phyloP scores from a whole-genome alignment of 2,113 vertebrate genomes.

The Xyrauchen texanus region DNA sequence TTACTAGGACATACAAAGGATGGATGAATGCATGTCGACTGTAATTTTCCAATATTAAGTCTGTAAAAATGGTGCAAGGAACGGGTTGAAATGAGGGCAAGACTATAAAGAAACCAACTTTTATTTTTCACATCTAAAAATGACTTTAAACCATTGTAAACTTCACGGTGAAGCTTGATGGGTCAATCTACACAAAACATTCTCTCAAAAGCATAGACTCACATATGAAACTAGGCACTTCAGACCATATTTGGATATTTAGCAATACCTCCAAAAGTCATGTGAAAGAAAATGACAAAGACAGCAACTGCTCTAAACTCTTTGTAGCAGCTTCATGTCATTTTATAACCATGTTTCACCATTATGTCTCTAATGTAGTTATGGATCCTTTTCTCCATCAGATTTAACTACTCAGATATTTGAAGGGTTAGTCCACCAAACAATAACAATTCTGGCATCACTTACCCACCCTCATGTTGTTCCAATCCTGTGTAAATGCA shows the following conservation, averaged over 20 bases:
- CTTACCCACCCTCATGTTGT: too few species aligned
- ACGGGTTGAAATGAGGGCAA: not conserved
- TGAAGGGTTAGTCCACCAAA: not conserved
- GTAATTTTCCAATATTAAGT: too few species aligned
- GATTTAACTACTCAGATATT: not conserved
- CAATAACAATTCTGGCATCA: too few species aligned
- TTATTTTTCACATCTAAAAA: slow-evolving; percentile 22
- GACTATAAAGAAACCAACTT: not conserved
- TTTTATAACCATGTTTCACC: not conserved
- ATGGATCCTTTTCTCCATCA: not conserved
- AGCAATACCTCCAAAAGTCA: not conserved
- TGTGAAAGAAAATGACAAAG: not conserved
- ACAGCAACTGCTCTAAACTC: not conserved
- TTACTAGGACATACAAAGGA: too few species aligned
- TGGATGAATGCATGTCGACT: too few species aligned
- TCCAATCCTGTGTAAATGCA: too few species aligned
- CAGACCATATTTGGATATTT: too few species aligned
- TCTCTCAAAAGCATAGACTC: not conserved
- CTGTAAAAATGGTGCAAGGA: not conserved
- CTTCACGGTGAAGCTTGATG: not conserved
- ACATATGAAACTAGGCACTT: slow-evolving; percentile 27
- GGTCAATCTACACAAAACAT: not conserved
- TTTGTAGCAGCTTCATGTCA: not conserved
- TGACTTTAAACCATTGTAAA: slow-evolving; percentile 21
- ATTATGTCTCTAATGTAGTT: not conserved